Percentiles rank a stretch among this genome's conserved stretches.
These are phyloP conservation scores for Sesamia inferens DNA, from an alignment of 2,888 invertebrate genomes.

Conservation along the genomic window DNA sequence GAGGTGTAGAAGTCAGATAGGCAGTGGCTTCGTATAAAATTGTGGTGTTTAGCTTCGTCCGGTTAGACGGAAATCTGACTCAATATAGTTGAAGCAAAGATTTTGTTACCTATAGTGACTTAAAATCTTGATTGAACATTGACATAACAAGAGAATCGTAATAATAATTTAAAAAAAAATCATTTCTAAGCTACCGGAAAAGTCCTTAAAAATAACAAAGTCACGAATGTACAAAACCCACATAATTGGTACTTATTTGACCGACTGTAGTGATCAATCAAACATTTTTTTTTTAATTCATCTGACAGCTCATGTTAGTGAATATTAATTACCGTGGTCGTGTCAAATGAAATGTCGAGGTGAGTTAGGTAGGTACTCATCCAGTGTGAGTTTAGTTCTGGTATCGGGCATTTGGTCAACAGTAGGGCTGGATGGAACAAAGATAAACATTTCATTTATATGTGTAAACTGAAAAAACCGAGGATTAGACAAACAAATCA, in stretches of 20 bases:
- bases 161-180: background rate
- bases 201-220: background rate
- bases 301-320: constrained; percentile 58
- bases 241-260: constrained; percentile 20
- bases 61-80: background rate
- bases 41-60: too few species aligned
- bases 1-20: background rate
- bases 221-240: too few species aligned
- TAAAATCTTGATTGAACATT: background rate
- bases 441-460: background rate
- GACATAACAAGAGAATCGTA: background rate
- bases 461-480: background rate
- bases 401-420: constrained; percentile 4
- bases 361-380: constrained; percentile 57
- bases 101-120: background rate
- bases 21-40: background rate
- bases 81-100: too few species aligned
- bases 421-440: constrained; percentile 21
- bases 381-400: constrained; percentile 49
- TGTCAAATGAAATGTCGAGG: constrained; percentile 71
- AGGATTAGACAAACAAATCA: too few species aligned
- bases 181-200: background rate
- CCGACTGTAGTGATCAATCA: constrained; percentile 62
- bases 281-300: constrained; percentile 43
- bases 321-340: constrained; percentile 61